A percentile compares a stretch with the other conserved stretches of the same genome.
Evolutionary conservation across 2,888 invertebrate genomes (phyloP).

Genomic region (Drosophila picticornis): DNA sequence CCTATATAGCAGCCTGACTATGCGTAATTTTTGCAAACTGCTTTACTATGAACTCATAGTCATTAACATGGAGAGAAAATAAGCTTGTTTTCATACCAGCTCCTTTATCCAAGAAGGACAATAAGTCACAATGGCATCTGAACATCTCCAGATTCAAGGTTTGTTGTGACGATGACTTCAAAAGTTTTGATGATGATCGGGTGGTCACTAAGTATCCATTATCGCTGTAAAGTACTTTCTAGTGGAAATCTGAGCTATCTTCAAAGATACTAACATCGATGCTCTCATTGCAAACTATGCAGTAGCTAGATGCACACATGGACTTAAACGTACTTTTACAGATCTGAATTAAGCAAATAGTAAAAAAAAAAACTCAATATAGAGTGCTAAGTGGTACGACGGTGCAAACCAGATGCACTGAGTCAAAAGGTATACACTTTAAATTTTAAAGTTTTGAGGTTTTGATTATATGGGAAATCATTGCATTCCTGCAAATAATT

Average conservation of each 20-base stretch:
- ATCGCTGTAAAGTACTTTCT: not conserved
- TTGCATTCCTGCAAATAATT: not conserved
- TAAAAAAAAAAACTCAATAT: not conserved
- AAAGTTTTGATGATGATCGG: not conserved
- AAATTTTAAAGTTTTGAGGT: not conserved
- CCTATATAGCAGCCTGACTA: not conserved
- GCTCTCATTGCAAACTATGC: not conserved
- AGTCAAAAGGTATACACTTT: not conserved
- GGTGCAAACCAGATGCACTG: not conserved
- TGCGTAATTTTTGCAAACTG: not conserved
- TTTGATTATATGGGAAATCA: not conserved
- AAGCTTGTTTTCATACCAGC: not conserved
- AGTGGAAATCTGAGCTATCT: not conserved
- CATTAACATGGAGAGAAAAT: not conserved
- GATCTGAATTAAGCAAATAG: not conserved
- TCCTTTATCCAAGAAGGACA: not conserved
- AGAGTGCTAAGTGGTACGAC: not conserved
- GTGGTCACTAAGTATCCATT: not conserved
- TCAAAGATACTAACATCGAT: not conserved
- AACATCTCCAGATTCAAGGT: not conserved
- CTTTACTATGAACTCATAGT: not conserved
- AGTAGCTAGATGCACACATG: not conserved
- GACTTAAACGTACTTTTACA: not conserved
- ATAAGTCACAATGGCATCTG: not conserved
- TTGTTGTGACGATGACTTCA: not conserved